Evolutionary conservation across 1,140 invertebrate species (phyloP), one percentile per base, ranked within the genome.

Genomic region (Aricia agestis): DNA sequence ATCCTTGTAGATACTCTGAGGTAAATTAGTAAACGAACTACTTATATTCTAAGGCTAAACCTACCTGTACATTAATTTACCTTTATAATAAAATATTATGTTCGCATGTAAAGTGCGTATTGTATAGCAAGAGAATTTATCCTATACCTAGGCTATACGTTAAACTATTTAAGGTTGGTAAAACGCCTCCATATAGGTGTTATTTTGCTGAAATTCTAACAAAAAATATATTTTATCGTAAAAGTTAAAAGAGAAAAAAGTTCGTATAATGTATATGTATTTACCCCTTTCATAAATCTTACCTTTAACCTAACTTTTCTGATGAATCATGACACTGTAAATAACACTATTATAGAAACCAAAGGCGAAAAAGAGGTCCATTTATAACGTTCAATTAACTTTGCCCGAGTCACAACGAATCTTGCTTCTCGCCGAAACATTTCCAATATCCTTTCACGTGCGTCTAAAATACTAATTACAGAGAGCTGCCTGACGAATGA

Each of bases 401-500:
- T 69, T n/a, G 25, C 18, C 58, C 32, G 36, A 17, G 9, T 58
- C 31, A 57, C 13, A 52, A 52, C 45, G 45, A 52, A 59, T 67
- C 69, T 59, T 67, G 66, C 67, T 68, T 19, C 41, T 32, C 66
- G 36, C 41, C 57, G 36, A 68, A 11, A 32, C 15, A 45, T n/a
- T 11, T 58, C 36, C 71, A 36, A 70, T 79, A 70, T 74, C 73
- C 72, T 66, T 71, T 81, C 82, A 80, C 74, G 81, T 84, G 79
- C 76, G 79, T 82, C 81, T 78, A 85, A 81, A 83, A 79, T 73
- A 84, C 77, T 82, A 89, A 89, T 88, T 79, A 85, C 76, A 76
- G 68, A 70, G 82, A 91, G 89, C 74, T 75, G 83, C 86, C 77
- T 91, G 83, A 85, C 89, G 85, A 91, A 91, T 91, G 89, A 74